Conservation (phyloP, 2,113 vertebrate species). For the Tragelaphus imberbis region DNA sequence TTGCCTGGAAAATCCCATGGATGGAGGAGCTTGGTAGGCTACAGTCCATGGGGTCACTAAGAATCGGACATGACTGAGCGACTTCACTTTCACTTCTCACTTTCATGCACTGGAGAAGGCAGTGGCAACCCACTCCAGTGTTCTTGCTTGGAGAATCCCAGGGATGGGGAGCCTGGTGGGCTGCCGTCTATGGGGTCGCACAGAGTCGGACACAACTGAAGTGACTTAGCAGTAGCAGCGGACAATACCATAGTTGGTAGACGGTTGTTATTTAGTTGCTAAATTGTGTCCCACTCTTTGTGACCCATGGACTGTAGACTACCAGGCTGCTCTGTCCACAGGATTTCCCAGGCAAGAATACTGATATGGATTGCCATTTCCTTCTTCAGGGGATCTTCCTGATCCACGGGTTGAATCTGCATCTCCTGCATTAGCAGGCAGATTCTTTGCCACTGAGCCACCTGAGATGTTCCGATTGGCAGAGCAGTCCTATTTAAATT, state of each 20-base stretch:
- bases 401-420: background rate
- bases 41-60: no score
- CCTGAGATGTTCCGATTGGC: background rate
- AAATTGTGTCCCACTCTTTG: background rate
- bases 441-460: background rate
- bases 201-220: no score
- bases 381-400: background rate
- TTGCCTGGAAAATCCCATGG: no score
- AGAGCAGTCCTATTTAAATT: background rate
- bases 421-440: background rate
- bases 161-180: no score
- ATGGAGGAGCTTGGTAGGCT: no score
- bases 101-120: no score
- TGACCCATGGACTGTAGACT: background rate
- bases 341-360: background rate
- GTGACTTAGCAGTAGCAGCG: no score
- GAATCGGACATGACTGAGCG: no score
- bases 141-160: no score
- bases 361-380: background rate
- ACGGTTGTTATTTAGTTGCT: background rate
- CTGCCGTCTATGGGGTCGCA: no score
- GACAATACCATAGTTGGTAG: background rate
- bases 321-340: background rate
- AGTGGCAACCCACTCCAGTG: no score
- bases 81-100: no score